phyloP scores from a whole-genome alignment of 2,113 vertebrate genomes.

The Pseudopipra pipra region DNA sequence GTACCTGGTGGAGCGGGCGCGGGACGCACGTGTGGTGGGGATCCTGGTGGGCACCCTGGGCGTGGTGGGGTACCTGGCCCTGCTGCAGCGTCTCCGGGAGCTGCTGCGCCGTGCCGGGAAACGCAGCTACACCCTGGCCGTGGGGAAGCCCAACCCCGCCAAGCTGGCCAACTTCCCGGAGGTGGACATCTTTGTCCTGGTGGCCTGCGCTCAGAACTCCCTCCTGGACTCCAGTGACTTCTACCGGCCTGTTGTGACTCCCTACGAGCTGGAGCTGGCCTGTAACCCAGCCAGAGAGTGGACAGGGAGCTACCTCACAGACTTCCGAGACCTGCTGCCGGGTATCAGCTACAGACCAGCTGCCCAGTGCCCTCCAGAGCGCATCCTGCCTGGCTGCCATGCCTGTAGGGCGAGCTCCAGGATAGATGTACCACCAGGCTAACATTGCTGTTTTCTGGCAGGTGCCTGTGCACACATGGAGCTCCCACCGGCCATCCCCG shows the following conservation, averaged over 20 bases:
- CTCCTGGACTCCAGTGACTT: conserved; percentile 85
- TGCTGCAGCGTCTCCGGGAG: conserved; percentile 85
- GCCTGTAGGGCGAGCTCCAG: neutral
- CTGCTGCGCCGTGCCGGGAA: conserved; percentile 83
- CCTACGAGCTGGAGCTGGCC: conserved; percentile 93
- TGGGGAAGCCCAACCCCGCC: conserved; percentile 90
- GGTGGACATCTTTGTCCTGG: conserved; percentile 91
- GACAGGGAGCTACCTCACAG: conserved; percentile 85
- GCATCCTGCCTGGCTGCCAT: neutral
- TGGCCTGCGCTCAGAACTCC: conserved; percentile 91
- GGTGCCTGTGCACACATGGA: conserved; percentile 83
- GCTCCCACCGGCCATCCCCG: conserved; percentile 64
- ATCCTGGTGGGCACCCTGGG: conserved; percentile 91
- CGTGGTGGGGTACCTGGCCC: conserved; percentile 78
- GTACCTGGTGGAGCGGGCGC: conserved; percentile 90
- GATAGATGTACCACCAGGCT: rapidly evolving
- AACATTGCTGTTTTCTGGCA: neutral
- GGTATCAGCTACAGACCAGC: conserved; percentile 69
- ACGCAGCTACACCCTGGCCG: conserved; percentile 89
- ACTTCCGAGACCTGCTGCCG: conserved; percentile 89
- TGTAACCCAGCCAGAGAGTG: conserved; percentile 92
- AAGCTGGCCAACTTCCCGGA: conserved; percentile 96
- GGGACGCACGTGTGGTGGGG: conserved; percentile 89
- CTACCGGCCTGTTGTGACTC: conserved; percentile 87
- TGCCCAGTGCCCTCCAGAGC: rapidly evolving